phyloP scores from a whole-genome alignment of 2,113 vertebrate genomes.

The Natator depressus region DNA sequence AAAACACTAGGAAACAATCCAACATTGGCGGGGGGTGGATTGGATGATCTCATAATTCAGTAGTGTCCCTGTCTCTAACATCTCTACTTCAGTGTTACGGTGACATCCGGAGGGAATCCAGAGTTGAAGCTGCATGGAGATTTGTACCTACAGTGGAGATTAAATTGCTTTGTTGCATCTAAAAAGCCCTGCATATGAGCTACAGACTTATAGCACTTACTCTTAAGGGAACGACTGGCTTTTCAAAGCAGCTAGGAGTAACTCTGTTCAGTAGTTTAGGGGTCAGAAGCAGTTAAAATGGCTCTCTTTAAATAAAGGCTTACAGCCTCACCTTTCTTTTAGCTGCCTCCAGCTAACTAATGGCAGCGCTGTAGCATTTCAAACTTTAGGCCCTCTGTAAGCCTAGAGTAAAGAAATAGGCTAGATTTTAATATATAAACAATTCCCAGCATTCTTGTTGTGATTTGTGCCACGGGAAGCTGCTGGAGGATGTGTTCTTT shows the following conservation, averaged over 20 bases:
- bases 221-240: rapidly evolving
- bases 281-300: not conserved
- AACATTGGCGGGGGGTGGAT: not conserved
- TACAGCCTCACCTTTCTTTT: not conserved
- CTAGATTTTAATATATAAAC: not conserved
- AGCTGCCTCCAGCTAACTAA: not conserved
- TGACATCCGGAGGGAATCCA: not conserved
- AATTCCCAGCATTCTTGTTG: not conserved
- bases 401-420: not conserved
- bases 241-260: not conserved
- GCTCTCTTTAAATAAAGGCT: not conserved
- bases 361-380: not conserved
- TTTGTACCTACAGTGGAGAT: rapidly evolving
- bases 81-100: not conserved
- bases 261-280: not conserved
- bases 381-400: not conserved
- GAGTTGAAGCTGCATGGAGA: not conserved
- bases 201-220: not conserved
- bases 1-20: not conserved
- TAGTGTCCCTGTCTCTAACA: not conserved
- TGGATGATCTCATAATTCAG: not conserved
- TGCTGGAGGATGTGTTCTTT: not conserved
- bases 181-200: not conserved
- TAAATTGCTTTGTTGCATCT: not conserved
- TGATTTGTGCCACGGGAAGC: not conserved